phyloP scores from a whole-genome alignment of 2,888 invertebrate species.

The Augiades crinisus region DNA sequence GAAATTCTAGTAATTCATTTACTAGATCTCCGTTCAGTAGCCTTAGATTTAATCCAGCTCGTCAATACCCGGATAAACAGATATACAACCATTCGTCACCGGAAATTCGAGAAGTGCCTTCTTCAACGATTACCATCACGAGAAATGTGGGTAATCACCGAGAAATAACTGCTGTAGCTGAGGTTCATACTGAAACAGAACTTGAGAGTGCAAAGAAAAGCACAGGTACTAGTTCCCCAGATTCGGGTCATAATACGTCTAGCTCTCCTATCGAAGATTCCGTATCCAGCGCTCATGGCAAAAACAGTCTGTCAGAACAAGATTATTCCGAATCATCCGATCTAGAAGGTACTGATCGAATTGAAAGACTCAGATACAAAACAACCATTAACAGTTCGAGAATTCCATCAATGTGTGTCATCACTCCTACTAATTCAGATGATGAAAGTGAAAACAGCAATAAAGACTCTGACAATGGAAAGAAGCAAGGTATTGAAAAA shows the following conservation, averaged over 20 bases:
- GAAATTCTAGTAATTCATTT: conserved; percentile 68
- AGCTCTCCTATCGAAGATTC: conserved; percentile 89
- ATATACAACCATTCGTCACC: conserved; percentile 60
- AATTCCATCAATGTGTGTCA: conserved; percentile 96
- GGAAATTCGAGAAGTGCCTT: conserved; percentile 56
- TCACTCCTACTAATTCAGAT: conserved; percentile 93
- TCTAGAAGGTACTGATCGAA: conserved; percentile 92
- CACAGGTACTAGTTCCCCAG: conserved; percentile 87
- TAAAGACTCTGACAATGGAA: conserved; percentile 50
- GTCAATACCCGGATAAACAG: conserved; percentile 59
- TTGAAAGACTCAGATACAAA: conserved; percentile 92
- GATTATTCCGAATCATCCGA: conserved; percentile 94
- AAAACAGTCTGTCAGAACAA: conserved; percentile 87
- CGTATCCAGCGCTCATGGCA: conserved; percentile 86
- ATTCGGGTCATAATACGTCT: conserved; percentile 91
- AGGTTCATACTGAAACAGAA: conserved; percentile 75
- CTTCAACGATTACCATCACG: conserved; percentile 65
- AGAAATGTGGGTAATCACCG: conserved; percentile 63
- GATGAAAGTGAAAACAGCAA: conserved; percentile 85
- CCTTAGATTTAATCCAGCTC: conserved; percentile 59
- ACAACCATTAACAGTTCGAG: conserved; percentile 93
- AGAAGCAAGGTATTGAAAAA: conserved; percentile 43
- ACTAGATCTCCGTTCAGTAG: conserved; percentile 67
- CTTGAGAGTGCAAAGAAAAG: conserved; percentile 76
- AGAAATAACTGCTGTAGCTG: conserved; percentile 82